phyloP scores from a whole-genome alignment of 2,888 invertebrate genomes.

The Athalia cordata region DNA sequence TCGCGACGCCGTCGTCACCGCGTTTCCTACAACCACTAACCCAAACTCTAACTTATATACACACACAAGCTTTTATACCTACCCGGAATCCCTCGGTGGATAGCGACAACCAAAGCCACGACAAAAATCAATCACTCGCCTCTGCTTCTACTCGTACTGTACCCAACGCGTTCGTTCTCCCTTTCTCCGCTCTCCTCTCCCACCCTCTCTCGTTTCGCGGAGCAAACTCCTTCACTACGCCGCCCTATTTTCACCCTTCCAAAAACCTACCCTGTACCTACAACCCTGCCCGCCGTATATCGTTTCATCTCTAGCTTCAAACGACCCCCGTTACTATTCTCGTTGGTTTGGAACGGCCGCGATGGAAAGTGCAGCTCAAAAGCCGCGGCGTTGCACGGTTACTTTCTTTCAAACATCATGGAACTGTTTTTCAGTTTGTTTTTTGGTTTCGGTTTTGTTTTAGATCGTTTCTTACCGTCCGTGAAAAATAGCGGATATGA shows the following conservation, averaged over 20 bases:
- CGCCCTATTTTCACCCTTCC: background rate
- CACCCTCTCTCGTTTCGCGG: background rate
- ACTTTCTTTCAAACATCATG: no score
- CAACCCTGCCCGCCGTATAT: constrained; percentile 1
- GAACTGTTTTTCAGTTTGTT: no score
- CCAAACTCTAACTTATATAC: no score
- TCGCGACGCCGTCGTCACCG: constrained; percentile 70
- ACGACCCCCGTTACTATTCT: background rate
- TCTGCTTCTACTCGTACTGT: constrained; percentile 56
- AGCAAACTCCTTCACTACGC: background rate
- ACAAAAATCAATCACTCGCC: constrained; percentile 73
- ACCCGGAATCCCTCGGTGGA: constrained; percentile 52
- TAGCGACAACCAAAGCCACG: constrained; percentile 70
- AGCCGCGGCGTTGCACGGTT: no score
- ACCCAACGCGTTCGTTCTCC: constrained; percentile 42
- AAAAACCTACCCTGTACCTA: background rate
- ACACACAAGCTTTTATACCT: constrained; percentile 50
- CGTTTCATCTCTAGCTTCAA: constrained; percentile 25
- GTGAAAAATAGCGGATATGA: no score
- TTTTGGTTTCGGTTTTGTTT: no score
- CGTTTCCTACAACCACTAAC: constrained; percentile 56
- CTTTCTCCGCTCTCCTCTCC: constrained; percentile 43
- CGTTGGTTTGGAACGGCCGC: no score
- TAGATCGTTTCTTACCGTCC: no score
- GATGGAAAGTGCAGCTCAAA: no score